These are phyloP conservation scores for Callorhinus ursinus DNA, from an alignment of 2,113 vertebrate genomes.

Conservation along the genomic window DNA sequence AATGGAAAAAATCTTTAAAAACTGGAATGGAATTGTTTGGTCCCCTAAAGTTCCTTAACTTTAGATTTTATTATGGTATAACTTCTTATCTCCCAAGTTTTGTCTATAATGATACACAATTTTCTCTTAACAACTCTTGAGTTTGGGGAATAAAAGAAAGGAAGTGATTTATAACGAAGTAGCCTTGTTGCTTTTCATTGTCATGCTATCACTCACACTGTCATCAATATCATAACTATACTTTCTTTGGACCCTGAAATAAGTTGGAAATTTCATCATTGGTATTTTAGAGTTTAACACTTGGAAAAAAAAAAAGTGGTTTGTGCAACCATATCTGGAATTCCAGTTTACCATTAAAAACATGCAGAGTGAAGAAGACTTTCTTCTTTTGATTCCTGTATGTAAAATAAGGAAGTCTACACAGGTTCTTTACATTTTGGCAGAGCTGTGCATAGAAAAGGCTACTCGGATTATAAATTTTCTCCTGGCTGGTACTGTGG, in stretches of 20 bases:
- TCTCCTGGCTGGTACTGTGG: slow-evolving; percentile 98
- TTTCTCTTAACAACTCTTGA: slow-evolving; percentile 65
- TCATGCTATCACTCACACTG: slow-evolving; percentile 69
- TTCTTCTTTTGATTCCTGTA: slow-evolving; percentile 85
- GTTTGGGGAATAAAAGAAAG: slow-evolving; percentile 55
- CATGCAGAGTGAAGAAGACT: slow-evolving; percentile 85
- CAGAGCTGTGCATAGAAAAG: slow-evolving; percentile 85
- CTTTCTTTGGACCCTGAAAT: slow-evolving; percentile 87
- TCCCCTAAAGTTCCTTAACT: slow-evolving; percentile 81
- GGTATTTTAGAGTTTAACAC: slow-evolving; percentile 86
- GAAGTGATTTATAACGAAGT: slow-evolving; percentile 74
- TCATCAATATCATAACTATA: slow-evolving; percentile 66
- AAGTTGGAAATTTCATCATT: slow-evolving; percentile 82
- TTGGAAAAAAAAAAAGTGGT: slow-evolving; percentile 85
- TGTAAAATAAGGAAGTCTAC: slow-evolving; percentile 80
- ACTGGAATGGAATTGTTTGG: slow-evolving; percentile 86
- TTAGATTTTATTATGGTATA: slow-evolving; percentile 61
- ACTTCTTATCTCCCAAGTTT: slow-evolving; percentile 61
- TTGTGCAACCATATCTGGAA: slow-evolving; percentile 87
- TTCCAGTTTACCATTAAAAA: slow-evolving; percentile 89
- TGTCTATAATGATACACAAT: slow-evolving; percentile 66
- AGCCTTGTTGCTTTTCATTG: slow-evolving; percentile 68
- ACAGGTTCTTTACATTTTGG: slow-evolving; percentile 86
- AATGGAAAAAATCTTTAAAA: slow-evolving; percentile 72
- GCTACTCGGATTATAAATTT: slow-evolving; percentile 91